Conservation (phyloP, 2,888 invertebrate species). For the Aelia acuminata region DNA sequence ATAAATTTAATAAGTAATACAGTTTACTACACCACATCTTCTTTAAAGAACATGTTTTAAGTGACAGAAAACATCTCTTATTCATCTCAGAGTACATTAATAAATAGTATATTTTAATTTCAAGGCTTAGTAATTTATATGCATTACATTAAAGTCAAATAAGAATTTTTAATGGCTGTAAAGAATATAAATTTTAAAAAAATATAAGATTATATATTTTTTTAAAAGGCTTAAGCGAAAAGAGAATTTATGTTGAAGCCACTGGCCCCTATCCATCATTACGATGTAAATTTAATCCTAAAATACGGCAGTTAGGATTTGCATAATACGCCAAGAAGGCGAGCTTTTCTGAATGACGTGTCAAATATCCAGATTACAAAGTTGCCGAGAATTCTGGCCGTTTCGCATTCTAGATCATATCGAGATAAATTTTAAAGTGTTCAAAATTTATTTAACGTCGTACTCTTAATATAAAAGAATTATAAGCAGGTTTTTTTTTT, state of each 20-base stretch:
- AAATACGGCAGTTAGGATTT: slow-evolving; percentile 16
- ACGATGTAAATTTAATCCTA: slow-evolving; percentile 24
- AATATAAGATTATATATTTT: neutral
- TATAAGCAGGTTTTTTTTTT: no score
- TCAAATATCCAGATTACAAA: slow-evolving; percentile 18
- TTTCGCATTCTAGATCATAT: slow-evolving; percentile 7
- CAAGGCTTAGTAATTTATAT: neutral
- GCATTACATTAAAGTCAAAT: neutral
- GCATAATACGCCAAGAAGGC: slow-evolving; percentile 25
- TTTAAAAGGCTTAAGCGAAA: neutral
- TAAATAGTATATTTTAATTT: neutral
- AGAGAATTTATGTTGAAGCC: neutral
- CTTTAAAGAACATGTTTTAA: no score
- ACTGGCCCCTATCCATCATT: neutral
- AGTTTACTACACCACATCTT: no score
- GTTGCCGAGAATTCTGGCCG: neutral
- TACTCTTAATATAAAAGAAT: no score
- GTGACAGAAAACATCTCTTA: neutral
- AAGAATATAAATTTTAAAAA: neutral
- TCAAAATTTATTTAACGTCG: no score
- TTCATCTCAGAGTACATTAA: neutral
- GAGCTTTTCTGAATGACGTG: slow-evolving; percentile 21
- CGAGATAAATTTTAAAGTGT: neutral
- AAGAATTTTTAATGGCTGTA: neutral
- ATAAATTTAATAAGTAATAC: no score